Base-by-base conservation (phyloP, 2,113 vertebrate genomes). In the Osmerus mordax region DNA sequence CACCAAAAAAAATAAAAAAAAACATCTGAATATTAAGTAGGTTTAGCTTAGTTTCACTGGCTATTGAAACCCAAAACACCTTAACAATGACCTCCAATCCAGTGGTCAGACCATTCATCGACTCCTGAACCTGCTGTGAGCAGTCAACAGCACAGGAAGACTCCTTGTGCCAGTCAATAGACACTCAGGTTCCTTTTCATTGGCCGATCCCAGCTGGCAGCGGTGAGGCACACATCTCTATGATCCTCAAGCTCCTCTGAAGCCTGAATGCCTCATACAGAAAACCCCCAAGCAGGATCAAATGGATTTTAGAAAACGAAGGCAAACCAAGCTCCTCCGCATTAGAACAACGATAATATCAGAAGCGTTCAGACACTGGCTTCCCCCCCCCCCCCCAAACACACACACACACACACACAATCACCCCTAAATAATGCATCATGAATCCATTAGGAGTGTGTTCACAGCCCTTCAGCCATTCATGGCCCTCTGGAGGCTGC, bases 71-170 rank as follows among this genome's bases (percentile, higher is more conserved):
- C 70, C 78, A 80, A 73, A 85, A 83, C 87, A 84, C 58, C 64
- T 2, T 63, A 80, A 90, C 83, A 88, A 87, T 89, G 87, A 88
- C 87, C 83, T 80, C 77, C 70, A 64, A 79, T 75, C 80, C 75
- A 83, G 69, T 70, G 77, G 82, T 74, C 81, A 87, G 82, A 62
- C 60, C n/a, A 16, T 15, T 16, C 82, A 59, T 88, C 69, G 61
- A 54, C 76, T 84, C 82, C 74, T 84, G 79, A 84, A 75, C 85
- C 87, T 87, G 87, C 87, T 86, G 87, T 56, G 82, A 73, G 54
- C 70, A 75, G 82, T 87, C 78, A 87, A 79, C 80, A 81, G 73
- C 56, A 77, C 79, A 86, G 78, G 83, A 88, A 85, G 82, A 81
- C 78, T 81, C 69, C 68, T 61, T 74, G 61, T 77, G 79, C 75